phyloP scores from a whole-genome alignment of 2,888 invertebrate genomes.

The Acrobasis consociella region DNA sequence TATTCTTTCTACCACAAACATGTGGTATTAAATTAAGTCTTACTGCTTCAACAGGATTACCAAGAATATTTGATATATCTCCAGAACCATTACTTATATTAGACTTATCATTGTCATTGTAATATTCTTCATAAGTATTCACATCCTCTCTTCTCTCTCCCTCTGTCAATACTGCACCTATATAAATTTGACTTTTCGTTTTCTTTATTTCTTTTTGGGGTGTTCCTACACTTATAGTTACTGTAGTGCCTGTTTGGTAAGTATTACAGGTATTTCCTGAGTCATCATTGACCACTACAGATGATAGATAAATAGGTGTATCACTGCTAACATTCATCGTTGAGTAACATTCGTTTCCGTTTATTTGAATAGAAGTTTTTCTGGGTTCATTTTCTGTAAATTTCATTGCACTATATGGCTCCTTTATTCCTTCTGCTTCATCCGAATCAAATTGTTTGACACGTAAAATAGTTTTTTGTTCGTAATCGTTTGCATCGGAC shows the following conservation, averaged over 20 bases:
- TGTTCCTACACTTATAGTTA: slow-evolving; percentile 84
- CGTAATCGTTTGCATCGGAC: slow-evolving; percentile 75
- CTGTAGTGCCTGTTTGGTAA: slow-evolving; percentile 82
- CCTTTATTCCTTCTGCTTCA: slow-evolving; percentile 58
- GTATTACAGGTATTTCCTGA: slow-evolving; percentile 69
- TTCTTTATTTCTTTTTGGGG: slow-evolving; percentile 71
- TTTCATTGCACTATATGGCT: slow-evolving; percentile 45
- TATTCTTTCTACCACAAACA: slow-evolving; percentile 86
- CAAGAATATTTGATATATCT: slow-evolving; percentile 82
- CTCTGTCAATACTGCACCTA: slow-evolving; percentile 66
- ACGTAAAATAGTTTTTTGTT: slow-evolving; percentile 70
- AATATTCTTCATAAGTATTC: slow-evolving; percentile 75
- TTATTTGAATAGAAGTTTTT: slow-evolving; percentile 89
- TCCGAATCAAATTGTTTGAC: slow-evolving; percentile 80
- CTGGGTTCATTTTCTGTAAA: slow-evolving; percentile 68
- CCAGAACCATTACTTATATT: slow-evolving; percentile 36
- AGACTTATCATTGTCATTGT: slow-evolving; percentile 48
- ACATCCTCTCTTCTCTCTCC: slow-evolving; percentile 50
- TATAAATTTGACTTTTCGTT: slow-evolving; percentile 79
- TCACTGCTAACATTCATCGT: slow-evolving; percentile 88
- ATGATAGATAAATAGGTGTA: slow-evolving; percentile 87
- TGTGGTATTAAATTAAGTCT: slow-evolving; percentile 89
- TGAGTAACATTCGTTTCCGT: slow-evolving; percentile 88
- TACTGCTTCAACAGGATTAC: slow-evolving; percentile 90
- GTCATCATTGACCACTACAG: slow-evolving; percentile 86